A percentile compares a stretch with the other conserved stretches of the same genome.
These are phyloP conservation scores for Grus americana DNA, from an alignment of 2,113 vertebrate species.

Conservation along the genomic window DNA sequence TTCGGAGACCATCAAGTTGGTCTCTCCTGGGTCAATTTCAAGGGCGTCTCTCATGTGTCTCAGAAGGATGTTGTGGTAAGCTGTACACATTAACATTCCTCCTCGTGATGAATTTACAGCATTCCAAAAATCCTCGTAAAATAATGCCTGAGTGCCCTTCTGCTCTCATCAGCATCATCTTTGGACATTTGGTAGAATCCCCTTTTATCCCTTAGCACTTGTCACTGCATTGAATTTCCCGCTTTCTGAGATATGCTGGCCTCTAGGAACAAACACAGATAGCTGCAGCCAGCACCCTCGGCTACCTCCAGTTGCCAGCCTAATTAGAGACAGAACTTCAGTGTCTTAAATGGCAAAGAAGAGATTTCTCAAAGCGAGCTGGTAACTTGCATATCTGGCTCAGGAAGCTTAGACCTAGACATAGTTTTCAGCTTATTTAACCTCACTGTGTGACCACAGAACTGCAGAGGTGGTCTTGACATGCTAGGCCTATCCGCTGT, in stretches of 20 bases:
- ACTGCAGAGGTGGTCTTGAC: not conserved
- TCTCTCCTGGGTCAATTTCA: not conserved
- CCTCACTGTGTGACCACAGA: not conserved
- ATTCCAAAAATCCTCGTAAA: not conserved
- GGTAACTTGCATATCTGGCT: not conserved
- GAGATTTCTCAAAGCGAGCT: not conserved
- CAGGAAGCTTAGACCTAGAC: not conserved
- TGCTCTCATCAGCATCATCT: not conserved
- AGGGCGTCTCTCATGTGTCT: not conserved
- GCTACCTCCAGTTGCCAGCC: not conserved
- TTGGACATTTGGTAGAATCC: not conserved
- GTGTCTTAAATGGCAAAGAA: not conserved
- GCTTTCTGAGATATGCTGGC: not conserved
- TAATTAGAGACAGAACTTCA: not conserved
- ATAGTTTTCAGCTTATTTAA: not conserved
- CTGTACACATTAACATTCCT: not conserved
- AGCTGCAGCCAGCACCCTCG: not conserved
- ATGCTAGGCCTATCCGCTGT: not conserved
- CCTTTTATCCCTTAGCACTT: not conserved
- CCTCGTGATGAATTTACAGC: not conserved
- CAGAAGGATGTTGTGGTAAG: not conserved
- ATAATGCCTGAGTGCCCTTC: not conserved
- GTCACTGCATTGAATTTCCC: not conserved
- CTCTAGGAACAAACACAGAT: not conserved
- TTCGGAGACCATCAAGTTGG: not conserved